Evolutionary conservation across 1,140 invertebrate species (phyloP), one percentile per base, ranked within the genome.

Genomic region (Probaryconus sp.): DNA sequence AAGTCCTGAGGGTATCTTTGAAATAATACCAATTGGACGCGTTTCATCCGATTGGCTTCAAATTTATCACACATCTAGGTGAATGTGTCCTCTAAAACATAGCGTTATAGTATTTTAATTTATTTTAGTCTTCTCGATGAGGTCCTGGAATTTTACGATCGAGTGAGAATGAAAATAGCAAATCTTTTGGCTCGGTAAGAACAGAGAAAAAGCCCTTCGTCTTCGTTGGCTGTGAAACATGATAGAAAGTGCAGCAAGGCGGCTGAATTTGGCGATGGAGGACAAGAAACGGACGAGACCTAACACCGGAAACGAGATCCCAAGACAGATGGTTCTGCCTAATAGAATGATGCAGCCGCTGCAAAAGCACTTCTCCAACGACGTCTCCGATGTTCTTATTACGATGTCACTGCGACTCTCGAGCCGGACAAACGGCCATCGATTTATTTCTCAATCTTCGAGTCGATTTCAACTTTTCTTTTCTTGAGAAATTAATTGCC

Each of bases 281-380:
- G 42, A 40, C 21, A 67, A 68, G 64, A 70, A 75, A 65, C 56
- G 45, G 42, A 67, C 51, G 58, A 24, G 26, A 55, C 50, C 43
- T 43, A 55, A 51, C 21, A 37, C 48, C 50, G 61, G 53, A 76
- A 77, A 79, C 72, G 67, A 76, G 56, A 76, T 76, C 43, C 63
- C 58, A 79, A 83, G 83, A 85, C 71, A 71, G 80, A 85, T 83
- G 79, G 77, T 75, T 58, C 47, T 65, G 37, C 21, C 51, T 81
- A 78, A 83, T 80, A 83, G 80, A 85, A 85, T 83, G 78, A 82
- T 82, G 79, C 61, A 56, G 24, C 11, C 38, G 48, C 33, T 50
- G 69, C 38, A 30, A 43, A 48, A 60, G 26, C 31, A 50, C 67
- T 64, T 53, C 40, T 51, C 40, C 3, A 45, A 43, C 51, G 50